Evolutionary conservation across 2,113 vertebrate species (phyloP).

Genomic region (Copsychus sechellarum): DNA sequence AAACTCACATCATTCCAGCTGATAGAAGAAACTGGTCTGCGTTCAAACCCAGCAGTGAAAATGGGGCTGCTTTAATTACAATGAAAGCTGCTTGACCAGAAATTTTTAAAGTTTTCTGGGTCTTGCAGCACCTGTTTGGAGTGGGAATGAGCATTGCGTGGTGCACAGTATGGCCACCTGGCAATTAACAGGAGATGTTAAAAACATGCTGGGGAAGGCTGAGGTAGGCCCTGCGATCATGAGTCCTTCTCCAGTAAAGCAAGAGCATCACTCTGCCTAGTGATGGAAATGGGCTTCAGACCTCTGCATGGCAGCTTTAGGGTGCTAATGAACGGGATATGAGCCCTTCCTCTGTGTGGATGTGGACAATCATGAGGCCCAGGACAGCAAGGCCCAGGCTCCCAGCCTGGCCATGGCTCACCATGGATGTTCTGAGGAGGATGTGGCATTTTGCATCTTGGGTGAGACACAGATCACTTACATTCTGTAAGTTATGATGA

Average conservation of each 20-base stretch:
- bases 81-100: background rate
- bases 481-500: background rate
- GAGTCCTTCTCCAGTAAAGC: background rate
- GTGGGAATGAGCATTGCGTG: background rate
- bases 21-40: background rate
- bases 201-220: background rate
- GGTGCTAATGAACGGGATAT: background rate
- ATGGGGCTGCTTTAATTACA: background rate
- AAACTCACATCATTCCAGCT: background rate
- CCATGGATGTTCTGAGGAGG: background rate
- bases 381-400: background rate
- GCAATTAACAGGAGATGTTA: background rate
- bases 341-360: background rate
- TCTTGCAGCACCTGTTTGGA: background rate
- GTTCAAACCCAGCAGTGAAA: background rate
- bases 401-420: background rate
- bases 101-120: background rate
- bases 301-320: background rate
- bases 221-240: fast-evolving
- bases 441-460: background rate
- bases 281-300: background rate
- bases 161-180: background rate
- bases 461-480: background rate
- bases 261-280: background rate
- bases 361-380: background rate